Conservation (phyloP, 35 echinoderm and acorn worm genomes). For the Acanthaster planci region DNA sequence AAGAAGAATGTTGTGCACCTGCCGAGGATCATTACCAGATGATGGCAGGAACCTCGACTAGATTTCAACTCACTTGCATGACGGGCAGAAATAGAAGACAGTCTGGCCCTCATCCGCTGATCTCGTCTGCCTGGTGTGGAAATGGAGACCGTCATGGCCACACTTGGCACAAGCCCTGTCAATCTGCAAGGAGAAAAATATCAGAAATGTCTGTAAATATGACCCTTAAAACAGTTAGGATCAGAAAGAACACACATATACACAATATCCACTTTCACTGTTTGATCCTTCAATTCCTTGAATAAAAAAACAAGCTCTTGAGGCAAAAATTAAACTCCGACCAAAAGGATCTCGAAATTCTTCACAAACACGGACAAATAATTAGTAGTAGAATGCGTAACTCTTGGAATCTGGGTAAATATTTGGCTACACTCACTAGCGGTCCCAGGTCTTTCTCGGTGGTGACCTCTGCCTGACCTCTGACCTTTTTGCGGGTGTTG, state of each 20-base stretch:
- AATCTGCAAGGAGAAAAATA: constrained; percentile 82
- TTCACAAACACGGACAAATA: too few relatives aligned
- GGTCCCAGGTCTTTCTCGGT: constrained; percentile 40
- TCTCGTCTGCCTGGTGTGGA: constrained; percentile 82
- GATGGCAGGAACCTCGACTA: too few relatives aligned
- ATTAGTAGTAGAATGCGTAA: too few relatives aligned
- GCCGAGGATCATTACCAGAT: too few relatives aligned
- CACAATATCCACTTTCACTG: not conserved
- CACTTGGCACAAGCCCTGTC: constrained; percentile 82
- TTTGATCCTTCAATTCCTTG: not conserved
- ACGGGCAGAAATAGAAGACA: constrained; percentile 60
- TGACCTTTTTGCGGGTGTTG: constrained; percentile 1
- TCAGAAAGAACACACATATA: not conserved
- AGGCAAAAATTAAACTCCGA: not conserved
- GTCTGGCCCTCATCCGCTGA: constrained; percentile 98
- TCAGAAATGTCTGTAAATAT: not conserved
- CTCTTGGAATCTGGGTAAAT: too few relatives aligned
- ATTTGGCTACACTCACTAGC: constrained; percentile 12
- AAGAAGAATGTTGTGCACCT: too few relatives aligned
- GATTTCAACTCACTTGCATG: too few relatives aligned
- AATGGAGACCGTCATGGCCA: constrained; percentile 81
- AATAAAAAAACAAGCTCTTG: not conserved
- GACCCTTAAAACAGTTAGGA: not conserved
- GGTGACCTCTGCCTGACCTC: not conserved
- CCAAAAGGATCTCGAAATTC: too few relatives aligned